These are phyloP conservation scores for Ditula angustiorana DNA, from an alignment of 2,888 invertebrate species.

Conservation along the genomic window DNA sequence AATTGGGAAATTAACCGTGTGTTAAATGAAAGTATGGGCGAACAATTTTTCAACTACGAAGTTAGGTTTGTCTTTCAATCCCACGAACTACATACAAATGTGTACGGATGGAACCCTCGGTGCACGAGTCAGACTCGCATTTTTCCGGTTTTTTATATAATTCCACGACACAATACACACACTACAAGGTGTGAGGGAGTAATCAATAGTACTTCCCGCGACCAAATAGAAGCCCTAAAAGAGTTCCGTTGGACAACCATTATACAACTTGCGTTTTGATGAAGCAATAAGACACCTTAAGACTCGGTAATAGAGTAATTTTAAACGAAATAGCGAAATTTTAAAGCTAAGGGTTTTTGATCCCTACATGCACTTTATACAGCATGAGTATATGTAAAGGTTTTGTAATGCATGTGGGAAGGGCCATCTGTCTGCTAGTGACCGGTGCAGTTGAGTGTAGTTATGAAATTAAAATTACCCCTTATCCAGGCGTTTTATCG, in stretches of 20 bases:
- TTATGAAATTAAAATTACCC: slow-evolving; percentile 20
- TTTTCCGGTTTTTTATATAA: slow-evolving; percentile 28
- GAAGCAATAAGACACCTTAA: neutral
- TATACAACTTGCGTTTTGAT: neutral
- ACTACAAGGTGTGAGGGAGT: slow-evolving; percentile 35
- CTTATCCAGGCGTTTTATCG: too few relatives aligned
- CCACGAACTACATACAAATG: too few relatives aligned
- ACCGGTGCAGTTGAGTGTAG: slow-evolving; percentile 28
- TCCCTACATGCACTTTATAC: neutral
- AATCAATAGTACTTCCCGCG: slow-evolving; percentile 38
- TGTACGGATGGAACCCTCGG: too few relatives aligned
- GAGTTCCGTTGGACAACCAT: slow-evolving; percentile 27
- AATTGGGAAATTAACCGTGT: too few relatives aligned
- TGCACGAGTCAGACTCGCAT: too few relatives aligned
- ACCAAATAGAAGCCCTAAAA: slow-evolving; percentile 39
- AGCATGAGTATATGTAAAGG: neutral
- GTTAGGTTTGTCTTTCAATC: too few relatives aligned
- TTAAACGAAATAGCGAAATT: neutral
- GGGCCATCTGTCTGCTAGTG: slow-evolving; percentile 51
- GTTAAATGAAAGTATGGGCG: too few relatives aligned
- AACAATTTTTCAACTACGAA: too few relatives aligned
- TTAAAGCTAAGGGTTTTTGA: neutral
- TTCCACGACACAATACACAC: slow-evolving; percentile 24
- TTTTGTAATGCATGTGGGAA: slow-evolving; percentile 56
- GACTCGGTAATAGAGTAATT: neutral